These are phyloP conservation scores for Caenorhabditis wallacei DNA, from an alignment of 2,888 invertebrate species.

Conservation along the genomic window DNA sequence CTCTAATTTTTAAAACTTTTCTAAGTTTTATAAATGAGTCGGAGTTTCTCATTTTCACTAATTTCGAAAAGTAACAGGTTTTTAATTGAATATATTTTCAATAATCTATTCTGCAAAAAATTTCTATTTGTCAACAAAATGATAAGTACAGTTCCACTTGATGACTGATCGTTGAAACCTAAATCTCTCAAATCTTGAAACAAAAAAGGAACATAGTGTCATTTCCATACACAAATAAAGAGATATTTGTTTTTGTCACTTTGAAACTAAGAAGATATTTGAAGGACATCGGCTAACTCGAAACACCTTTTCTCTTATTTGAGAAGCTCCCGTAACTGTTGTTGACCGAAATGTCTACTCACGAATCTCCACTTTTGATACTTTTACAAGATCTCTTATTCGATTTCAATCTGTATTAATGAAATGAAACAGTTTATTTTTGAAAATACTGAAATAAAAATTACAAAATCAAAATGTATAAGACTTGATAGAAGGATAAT, in stretches of 20 bases:
- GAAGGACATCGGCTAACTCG: constrained; percentile 4
- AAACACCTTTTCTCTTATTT: constrained; percentile 34
- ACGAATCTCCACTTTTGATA: constrained; percentile 34
- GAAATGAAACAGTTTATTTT: neutral
- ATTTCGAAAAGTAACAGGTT: too few species aligned
- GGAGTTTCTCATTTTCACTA: too few species aligned
- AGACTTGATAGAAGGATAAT: neutral
- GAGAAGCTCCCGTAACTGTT: constrained; percentile 31
- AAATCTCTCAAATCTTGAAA: neutral
- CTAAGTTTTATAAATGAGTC: too few species aligned
- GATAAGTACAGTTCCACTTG: neutral
- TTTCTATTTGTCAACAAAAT: too few species aligned
- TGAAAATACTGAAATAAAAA: too few species aligned
- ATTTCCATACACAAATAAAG: neutral
- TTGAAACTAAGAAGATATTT: constrained; percentile 19
- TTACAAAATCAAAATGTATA: neutral
- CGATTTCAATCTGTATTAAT: too few species aligned
- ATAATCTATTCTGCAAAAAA: too few species aligned
- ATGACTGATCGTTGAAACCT: neutral
- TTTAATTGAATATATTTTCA: too few species aligned
- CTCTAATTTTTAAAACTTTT: neutral
- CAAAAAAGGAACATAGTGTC: neutral
- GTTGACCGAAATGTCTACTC: constrained; percentile 19
- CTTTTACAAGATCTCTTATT: neutral
- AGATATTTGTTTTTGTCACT: constrained; percentile 16